Evolutionary conservation across 2,888 invertebrate genomes (phyloP).

Genomic region (Ypsolopha scabrella): DNA sequence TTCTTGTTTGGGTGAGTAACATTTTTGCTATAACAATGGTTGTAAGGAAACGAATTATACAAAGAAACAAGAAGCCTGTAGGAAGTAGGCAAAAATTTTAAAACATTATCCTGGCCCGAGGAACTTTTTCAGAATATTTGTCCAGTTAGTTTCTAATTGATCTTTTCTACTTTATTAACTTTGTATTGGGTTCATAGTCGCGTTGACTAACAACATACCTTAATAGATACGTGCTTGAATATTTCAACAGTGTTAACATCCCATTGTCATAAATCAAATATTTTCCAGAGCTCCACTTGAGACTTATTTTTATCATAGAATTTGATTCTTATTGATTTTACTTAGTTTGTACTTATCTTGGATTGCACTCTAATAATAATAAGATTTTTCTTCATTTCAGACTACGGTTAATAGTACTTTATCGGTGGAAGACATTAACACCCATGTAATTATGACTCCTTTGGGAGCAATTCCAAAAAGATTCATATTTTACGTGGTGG

Average conservation of each 20-base stretch:
- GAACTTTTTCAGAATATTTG: not conserved
- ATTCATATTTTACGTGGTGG: constrained; percentile 31
- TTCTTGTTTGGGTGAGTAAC: constrained; percentile 34
- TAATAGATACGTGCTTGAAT: too few relatives aligned
- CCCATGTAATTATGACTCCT: constrained; percentile 27
- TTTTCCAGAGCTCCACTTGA: not conserved
- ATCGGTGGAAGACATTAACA: constrained; percentile 17
- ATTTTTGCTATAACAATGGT: not conserved
- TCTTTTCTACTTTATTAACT: not conserved
- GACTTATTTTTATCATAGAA: not conserved
- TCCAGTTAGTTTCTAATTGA: not conserved
- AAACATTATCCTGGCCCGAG: too few relatives aligned
- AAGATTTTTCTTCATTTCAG: constrained; percentile 21
- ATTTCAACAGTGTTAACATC: not conserved
- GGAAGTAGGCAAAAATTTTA: not conserved
- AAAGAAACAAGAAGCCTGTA: not conserved
- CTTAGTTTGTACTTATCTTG: too few relatives aligned
- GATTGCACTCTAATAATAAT: not conserved
- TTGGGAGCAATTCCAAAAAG: constrained; percentile 21
- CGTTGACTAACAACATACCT: not conserved
- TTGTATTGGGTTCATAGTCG: not conserved
- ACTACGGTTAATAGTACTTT: constrained; percentile 19
- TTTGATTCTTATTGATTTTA: not conserved
- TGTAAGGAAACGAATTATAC: not conserved
- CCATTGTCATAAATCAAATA: not conserved